A percentile compares a stretch with the other conserved stretches of the same genome.
phyloP scores from a whole-genome alignment of 2,888 invertebrate species.

The Anorthoa munda region DNA sequence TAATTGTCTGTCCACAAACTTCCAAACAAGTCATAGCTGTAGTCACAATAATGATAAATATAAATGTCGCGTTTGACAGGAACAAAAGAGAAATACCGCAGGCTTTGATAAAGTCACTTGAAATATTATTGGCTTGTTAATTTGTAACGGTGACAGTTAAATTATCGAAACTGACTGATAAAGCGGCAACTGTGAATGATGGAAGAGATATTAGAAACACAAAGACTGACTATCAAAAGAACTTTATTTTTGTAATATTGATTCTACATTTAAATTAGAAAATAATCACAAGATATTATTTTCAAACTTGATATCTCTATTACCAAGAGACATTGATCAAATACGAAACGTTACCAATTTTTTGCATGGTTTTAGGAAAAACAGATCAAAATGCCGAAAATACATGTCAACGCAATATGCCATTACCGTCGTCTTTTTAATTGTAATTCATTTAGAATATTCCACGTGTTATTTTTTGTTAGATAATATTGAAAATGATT shows the following conservation, averaged over 20 bases:
- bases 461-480: too few species aligned
- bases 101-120: constrained; percentile 30
- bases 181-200: constrained; percentile 15
- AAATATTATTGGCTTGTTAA: constrained; percentile 38
- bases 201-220: constrained; percentile 1
- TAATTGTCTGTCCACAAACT: constrained; percentile 5
- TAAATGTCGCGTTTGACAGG: constrained; percentile 16
- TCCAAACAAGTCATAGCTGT: constrained; percentile 13
- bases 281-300: background rate
- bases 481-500: too few species aligned
- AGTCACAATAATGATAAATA: constrained; percentile 18
- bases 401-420: too few species aligned
- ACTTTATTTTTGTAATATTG: background rate
- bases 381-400: too few species aligned
- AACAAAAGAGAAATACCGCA: constrained; percentile 33
- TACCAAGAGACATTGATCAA: background rate
- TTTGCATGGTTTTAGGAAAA: too few species aligned
- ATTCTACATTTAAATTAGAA: background rate
- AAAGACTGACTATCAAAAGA: background rate
- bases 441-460: too few species aligned
- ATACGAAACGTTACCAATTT: background rate
- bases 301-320: background rate
- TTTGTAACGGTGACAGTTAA: constrained; percentile 20
- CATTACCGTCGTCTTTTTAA: too few species aligned
- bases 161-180: constrained; percentile 15